Evolutionary conservation across 2,113 vertebrate genomes (phyloP).

Genomic region (Neofelis nebulosa): DNA sequence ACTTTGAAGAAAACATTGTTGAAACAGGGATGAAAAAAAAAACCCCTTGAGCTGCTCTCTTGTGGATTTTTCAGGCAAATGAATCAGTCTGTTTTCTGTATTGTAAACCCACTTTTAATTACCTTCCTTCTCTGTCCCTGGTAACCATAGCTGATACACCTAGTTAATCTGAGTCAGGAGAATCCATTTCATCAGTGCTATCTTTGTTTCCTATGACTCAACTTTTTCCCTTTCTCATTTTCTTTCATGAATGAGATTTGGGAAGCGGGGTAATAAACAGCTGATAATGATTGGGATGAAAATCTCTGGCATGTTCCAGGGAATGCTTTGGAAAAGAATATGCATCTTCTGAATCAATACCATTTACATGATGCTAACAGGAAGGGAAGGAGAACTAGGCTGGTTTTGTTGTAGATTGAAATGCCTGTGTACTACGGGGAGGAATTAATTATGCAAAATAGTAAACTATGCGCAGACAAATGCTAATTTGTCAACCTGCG

Average conservation of each 20-base stretch:
- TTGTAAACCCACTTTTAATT: conserved; percentile 21
- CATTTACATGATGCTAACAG: conserved; percentile 58
- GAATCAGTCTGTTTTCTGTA: conserved; percentile 47
- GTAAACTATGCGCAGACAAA: conserved; percentile 64
- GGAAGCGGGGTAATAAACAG: conserved; percentile 53
- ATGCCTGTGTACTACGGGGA: conserved; percentile 57
- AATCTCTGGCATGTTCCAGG: conserved; percentile 39
- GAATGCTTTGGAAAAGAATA: conserved; percentile 59
- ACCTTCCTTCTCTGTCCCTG: background rate
- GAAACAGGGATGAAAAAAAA: background rate
- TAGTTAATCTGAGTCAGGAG: conserved; percentile 23
- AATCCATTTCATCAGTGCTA: conserved; percentile 37
- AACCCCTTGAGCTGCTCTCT: background rate
- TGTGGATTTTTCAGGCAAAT: conserved; percentile 38
- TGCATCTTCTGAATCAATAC: conserved; percentile 55
- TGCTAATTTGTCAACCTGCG: conserved; percentile 69
- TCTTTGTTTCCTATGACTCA: conserved; percentile 61
- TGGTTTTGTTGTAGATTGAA: conserved; percentile 55
- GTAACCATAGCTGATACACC: background rate
- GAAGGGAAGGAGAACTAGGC: conserved; percentile 49
- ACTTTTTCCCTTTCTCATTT: conserved; percentile 64
- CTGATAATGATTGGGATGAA: conserved; percentile 44
- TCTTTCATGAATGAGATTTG: conserved; percentile 60
- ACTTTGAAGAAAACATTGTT: background rate
- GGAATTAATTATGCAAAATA: conserved; percentile 79